phyloP scores from a whole-genome alignment of 30 jellyfish, hydroid and myxozoan species.

The Turritopsis dohrnii region DNA sequence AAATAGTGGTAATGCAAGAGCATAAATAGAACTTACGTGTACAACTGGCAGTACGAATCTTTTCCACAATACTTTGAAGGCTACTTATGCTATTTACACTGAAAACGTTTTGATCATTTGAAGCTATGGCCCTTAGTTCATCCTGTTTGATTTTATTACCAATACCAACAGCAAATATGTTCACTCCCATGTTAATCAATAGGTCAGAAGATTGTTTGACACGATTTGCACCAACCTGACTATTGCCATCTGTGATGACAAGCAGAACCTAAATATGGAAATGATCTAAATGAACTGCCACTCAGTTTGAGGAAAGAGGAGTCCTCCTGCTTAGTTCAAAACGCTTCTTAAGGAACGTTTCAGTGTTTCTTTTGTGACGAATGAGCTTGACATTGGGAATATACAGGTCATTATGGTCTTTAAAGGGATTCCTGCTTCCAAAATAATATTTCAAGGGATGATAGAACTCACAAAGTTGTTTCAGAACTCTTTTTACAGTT shows the following conservation, averaged over 20 bases:
- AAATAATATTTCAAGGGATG: no score
- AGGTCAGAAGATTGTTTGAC: constrained; percentile 29
- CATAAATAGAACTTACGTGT: constrained; percentile 23
- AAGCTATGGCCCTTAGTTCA: constrained; percentile 45
- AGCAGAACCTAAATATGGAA: constrained; percentile 24
- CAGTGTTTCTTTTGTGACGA: no score
- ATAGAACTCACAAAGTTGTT: no score
- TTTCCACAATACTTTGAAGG: constrained; percentile 22
- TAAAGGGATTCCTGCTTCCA: no score
- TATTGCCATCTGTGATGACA: constrained; percentile 37
- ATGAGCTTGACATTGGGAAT: no score
- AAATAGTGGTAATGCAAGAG: no score
- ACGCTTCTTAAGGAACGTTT: no score
- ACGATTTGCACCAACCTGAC: constrained; percentile 20
- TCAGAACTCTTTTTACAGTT: no score
- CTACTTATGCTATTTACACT: constrained; percentile 10
- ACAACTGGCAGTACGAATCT: constrained; percentile 34
- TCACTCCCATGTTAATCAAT: constrained; percentile 24
- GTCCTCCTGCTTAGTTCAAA: no score
- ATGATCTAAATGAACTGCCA: no score
- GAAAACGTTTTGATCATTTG: constrained; percentile 33
- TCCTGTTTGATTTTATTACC: constrained; percentile 17
- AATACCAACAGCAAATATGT: constrained; percentile 35
- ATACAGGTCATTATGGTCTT: no score
- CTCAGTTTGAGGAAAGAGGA: no score